These are phyloP conservation scores for Napeogenes sylphis DNA, from an alignment of 2,888 invertebrate species.

Conservation along the genomic window DNA sequence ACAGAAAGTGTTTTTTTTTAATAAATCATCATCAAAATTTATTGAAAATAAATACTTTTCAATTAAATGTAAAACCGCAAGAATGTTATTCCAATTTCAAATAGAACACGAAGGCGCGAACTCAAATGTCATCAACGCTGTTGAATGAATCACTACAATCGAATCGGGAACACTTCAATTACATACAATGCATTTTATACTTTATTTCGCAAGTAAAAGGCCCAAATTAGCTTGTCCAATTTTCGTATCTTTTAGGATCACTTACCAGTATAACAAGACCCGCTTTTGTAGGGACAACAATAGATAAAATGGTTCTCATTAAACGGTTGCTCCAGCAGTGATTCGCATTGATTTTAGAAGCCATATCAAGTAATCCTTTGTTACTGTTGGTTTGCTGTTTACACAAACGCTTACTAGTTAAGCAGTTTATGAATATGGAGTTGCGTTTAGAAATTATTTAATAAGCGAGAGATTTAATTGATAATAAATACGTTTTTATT, in stretches of 20 bases:
- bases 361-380: slow-evolving; percentile 63
- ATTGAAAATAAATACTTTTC: too few species aligned
- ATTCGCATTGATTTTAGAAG: slow-evolving; percentile 73
- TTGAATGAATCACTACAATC: slow-evolving; percentile 55
- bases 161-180: slow-evolving; percentile 35
- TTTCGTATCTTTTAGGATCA: slow-evolving; percentile 33
- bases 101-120: slow-evolving; percentile 37
- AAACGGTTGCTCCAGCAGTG: slow-evolving; percentile 38
- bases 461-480: slow-evolving; percentile 28
- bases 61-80: slow-evolving; percentile 37
- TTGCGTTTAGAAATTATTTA: slow-evolving; percentile 40
- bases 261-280: slow-evolving; percentile 33
- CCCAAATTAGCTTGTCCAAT: slow-evolving; percentile 35
- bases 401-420: slow-evolving; percentile 73
- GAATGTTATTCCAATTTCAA: slow-evolving; percentile 39
- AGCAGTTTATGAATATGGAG: slow-evolving; percentile 56
- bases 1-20: too few species aligned
- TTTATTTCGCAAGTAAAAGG: slow-evolving; percentile 31
- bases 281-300: slow-evolving; percentile 18
- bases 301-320: slow-evolving; percentile 31
- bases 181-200: slow-evolving; percentile 29
- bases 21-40: too few species aligned
- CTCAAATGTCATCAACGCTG: slow-evolving; percentile 45
- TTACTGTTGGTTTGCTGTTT: slow-evolving; percentile 65
- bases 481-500: background rate